These are phyloP conservation scores for Heliconius cydno DNA, from an alignment of 2,888 invertebrate species.

Conservation along the genomic window DNA sequence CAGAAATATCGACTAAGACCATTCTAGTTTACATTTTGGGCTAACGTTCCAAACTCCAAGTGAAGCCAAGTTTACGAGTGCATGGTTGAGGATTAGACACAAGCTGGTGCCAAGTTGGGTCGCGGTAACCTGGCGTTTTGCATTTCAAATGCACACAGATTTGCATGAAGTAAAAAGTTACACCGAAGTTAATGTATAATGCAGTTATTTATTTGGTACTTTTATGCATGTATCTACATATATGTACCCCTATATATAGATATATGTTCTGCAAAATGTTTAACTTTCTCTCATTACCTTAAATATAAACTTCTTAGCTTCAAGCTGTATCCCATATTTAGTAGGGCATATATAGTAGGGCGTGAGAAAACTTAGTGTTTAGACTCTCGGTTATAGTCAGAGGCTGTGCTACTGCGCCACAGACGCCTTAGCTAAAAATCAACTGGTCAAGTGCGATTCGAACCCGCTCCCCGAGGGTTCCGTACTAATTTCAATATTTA, in stretches of 20 bases:
- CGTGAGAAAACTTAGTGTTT: too few species aligned
- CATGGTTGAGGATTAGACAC: constrained; percentile 25
- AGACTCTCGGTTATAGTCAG: too few species aligned
- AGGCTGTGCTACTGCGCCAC: too few species aligned
- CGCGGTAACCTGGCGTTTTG: constrained; percentile 16
- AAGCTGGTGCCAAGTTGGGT: constrained; percentile 21
- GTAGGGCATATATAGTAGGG: too few species aligned
- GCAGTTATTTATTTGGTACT: background rate
- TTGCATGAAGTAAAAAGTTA: constrained; percentile 24
- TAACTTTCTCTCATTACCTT: too few species aligned
- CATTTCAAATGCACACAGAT: constrained; percentile 17
- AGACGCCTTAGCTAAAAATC: too few species aligned
- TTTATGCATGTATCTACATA: background rate
- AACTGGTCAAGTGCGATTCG: too few species aligned
- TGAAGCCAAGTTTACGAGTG: constrained; percentile 30
- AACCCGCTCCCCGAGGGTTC: too few species aligned
- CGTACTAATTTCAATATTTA: too few species aligned
- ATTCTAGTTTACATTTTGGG: constrained; percentile 18
- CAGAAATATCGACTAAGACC: background rate
- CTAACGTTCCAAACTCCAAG: constrained; percentile 20
- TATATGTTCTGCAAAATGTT: background rate
- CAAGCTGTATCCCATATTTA: too few species aligned
- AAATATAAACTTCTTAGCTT: too few species aligned
- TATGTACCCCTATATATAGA: background rate
- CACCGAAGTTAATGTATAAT: background rate